A percentile compares a stretch with the other conserved stretches of the same genome.
Conservation (phyloP, 2,113 vertebrate genomes). For the cattle (Bos taurus) region DNA sequence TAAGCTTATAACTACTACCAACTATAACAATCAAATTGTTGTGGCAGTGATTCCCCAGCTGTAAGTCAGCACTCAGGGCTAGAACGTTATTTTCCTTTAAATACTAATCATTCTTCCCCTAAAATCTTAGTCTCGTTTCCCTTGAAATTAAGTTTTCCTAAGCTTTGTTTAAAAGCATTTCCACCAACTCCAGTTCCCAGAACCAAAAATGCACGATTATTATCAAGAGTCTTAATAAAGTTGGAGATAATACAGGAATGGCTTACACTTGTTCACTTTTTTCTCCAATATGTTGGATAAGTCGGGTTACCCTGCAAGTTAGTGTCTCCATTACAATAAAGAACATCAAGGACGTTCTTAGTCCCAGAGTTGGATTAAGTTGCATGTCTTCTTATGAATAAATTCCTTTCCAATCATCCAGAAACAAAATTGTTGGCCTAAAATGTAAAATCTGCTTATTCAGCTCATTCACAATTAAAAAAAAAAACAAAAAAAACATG, state of each 20-base stretch:
- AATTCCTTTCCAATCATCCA: background rate
- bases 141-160: background rate
- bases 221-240: background rate
- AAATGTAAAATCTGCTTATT: background rate
- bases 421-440: background rate
- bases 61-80: background rate
- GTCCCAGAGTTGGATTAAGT: background rate
- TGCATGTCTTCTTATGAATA: background rate
- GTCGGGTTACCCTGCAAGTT: background rate
- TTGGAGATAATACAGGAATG: background rate
- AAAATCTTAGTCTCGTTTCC: constrained; percentile 21
- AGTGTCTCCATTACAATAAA: background rate
- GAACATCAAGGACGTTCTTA: background rate
- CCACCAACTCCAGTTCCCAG: constrained; percentile 25
- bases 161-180: constrained; percentile 15
- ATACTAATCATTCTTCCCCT: background rate
- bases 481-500: background rate
- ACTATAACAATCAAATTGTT: constrained; percentile 37
- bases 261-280: background rate
- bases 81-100: constrained; percentile 41
- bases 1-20: background rate
- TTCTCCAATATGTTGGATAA: background rate
- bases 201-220: background rate
- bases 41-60: background rate
- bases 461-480: background rate